These are phyloP conservation scores for Cromileptes altivelis DNA, from an alignment of 2,113 vertebrate genomes.

Conservation along the genomic window DNA sequence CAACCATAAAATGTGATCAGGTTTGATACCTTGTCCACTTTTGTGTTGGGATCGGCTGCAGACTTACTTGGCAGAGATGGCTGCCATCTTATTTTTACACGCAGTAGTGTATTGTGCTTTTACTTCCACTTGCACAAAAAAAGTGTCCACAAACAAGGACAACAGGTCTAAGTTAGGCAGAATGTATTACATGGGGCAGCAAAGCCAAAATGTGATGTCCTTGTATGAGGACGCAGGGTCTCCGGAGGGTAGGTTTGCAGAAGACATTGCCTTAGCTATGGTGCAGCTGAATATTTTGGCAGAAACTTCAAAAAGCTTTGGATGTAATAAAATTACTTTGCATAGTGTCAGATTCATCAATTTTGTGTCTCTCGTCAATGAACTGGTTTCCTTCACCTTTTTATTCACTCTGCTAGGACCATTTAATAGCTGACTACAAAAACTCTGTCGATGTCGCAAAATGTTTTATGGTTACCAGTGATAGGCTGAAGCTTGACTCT, in stretches of 20 bases:
- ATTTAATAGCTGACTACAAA: background rate
- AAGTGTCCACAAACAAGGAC: no score
- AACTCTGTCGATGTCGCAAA: background rate
- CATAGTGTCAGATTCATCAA: background rate
- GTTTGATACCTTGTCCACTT: no score
- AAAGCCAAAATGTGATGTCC: no score
- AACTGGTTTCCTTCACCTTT: background rate
- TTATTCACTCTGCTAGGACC: conserved; percentile 4
- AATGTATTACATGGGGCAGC: no score
- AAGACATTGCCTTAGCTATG: background rate
- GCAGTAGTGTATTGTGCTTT: no score
- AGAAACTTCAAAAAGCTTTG: background rate
- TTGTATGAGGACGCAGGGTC: background rate
- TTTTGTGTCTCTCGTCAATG: background rate
- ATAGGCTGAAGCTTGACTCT: background rate
- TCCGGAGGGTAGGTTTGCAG: background rate
- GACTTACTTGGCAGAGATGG: no score
- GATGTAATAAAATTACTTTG: background rate
- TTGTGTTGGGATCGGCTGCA: no score
- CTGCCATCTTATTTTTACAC: no score
- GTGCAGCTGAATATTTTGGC: background rate
- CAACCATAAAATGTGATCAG: no score
- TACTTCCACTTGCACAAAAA: no score
- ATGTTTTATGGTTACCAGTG: background rate
- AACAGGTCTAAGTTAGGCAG: no score